Conservation (phyloP, 1,140 invertebrate species). For the Cardiocondyla obscurior region DNA sequence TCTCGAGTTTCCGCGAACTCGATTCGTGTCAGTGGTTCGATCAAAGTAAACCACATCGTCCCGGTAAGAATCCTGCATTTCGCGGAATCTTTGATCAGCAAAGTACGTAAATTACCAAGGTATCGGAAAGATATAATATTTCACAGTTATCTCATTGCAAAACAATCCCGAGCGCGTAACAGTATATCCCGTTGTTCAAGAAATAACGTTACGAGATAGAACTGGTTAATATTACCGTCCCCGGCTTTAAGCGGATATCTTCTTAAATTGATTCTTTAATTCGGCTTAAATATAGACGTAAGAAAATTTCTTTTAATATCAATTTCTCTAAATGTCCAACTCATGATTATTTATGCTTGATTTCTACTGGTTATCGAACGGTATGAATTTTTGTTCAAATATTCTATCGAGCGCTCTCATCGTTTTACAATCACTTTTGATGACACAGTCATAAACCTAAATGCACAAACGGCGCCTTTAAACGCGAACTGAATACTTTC, state of each 20-base stretch:
- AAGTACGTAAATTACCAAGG: not conserved
- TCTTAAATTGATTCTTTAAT: too few relatives aligned
- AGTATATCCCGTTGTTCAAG: not conserved
- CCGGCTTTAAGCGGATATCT: not conserved
- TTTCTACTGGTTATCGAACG: conserved; percentile 6
- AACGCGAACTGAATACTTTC: not conserved
- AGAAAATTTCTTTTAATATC: not conserved
- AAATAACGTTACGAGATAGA: not conserved
- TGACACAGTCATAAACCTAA: not conserved
- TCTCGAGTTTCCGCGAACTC: conserved; percentile 63
- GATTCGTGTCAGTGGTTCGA: conserved; percentile 71
- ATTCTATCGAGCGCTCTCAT: not conserved
- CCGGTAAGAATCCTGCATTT: not conserved
- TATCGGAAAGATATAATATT: not conserved
- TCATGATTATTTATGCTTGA: not conserved
- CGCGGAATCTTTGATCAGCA: not conserved
- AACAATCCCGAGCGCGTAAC: too few relatives aligned
- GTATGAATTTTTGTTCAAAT: not conserved
- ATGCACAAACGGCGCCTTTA: not conserved
- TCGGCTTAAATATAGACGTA: not conserved
- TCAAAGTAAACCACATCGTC: conserved; percentile 20
- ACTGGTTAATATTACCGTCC: not conserved
- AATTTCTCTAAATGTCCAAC: not conserved
- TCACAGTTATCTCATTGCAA: not conserved
- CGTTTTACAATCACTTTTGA: not conserved